Conservation (phyloP, 2,888 invertebrate species). For the Sepiola atlantica region DNA sequence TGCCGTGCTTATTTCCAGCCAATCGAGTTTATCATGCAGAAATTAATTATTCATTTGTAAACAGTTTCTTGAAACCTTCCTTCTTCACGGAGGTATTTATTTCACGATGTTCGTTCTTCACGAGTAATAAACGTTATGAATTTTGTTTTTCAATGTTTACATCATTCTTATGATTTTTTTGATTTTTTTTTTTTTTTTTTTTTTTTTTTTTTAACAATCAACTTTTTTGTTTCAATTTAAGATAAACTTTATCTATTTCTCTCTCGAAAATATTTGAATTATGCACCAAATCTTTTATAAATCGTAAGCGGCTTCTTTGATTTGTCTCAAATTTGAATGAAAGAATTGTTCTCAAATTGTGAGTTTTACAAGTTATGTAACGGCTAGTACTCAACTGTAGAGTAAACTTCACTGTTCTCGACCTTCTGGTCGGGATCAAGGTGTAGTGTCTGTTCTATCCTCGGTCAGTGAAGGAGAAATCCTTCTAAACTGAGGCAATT, state of each 20-base stretch:
- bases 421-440: too few species aligned
- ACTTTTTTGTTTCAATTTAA: neutral
- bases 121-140: neutral
- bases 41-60: neutral
- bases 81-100: neutral
- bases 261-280: neutral
- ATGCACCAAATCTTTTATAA: neutral
- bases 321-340: neutral
- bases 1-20: neutral
- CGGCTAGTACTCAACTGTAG: too few species aligned
- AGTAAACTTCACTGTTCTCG: too few species aligned
- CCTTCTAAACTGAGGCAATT: too few species aligned
- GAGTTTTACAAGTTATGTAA: too few species aligned
- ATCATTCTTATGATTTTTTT: neutral
- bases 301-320: neutral
- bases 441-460: too few species aligned
- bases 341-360: too few species aligned
- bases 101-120: neutral
- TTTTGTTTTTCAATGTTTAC: neutral
- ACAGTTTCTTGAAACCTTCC: neutral
- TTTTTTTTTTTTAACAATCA: neutral
- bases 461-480: too few species aligned
- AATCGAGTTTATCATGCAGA: neutral
- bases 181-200: neutral
- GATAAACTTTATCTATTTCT: neutral